Evolutionary conservation across 2,888 invertebrate species (phyloP), one percentile per base, ranked within the genome.

Genomic region (Harmothoe impar): DNA sequence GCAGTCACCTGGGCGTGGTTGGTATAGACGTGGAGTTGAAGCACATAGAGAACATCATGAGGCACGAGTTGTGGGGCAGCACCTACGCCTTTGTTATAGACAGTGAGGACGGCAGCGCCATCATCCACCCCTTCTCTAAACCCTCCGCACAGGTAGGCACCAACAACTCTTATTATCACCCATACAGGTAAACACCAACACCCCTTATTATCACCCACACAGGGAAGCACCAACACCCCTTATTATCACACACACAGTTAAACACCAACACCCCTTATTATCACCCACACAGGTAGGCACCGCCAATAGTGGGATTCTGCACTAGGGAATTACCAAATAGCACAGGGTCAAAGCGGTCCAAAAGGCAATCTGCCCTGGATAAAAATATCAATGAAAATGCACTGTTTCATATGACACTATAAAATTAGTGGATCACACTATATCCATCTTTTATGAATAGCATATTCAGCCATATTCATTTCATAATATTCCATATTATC

Each of bases 1-100:
- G 31, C 85, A 92, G 92, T 43, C 90, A 89, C 43, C 77, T 92
- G 12, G 92, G 92, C 31, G 92, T 92, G 43, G 91, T 92, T 0
- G 92, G 91, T 5, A 77, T 91, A 7, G 92, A 92, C 51, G 85
- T 91, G 23, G 54, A 91, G 35, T 77, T 92, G 54, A 56, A 81
- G 43, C 86, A 88, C 33, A 68, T 92, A 33, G 92, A 92, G 91
- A 91, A 86, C 62, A 84, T 91, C n/a, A 54, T 92, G 17, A n/a
- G 72, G 15, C 56, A 89, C 68, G 33, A 35, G 7, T 29, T 56
- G 31, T 90, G 91, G 91, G 89, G 90, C 33, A 88, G 72, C 20
- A 91, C 90, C 23, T 91, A 92, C 78, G 90, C 91, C 35, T 92
- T 91, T 78, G 25, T 92, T n/a, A 85, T 92, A 29, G 91, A 92